A percentile compares a stretch with the other conserved stretches of the same genome.
phyloP scores from a whole-genome alignment of 2,113 vertebrate species.

The Anseranas semipalmata region DNA sequence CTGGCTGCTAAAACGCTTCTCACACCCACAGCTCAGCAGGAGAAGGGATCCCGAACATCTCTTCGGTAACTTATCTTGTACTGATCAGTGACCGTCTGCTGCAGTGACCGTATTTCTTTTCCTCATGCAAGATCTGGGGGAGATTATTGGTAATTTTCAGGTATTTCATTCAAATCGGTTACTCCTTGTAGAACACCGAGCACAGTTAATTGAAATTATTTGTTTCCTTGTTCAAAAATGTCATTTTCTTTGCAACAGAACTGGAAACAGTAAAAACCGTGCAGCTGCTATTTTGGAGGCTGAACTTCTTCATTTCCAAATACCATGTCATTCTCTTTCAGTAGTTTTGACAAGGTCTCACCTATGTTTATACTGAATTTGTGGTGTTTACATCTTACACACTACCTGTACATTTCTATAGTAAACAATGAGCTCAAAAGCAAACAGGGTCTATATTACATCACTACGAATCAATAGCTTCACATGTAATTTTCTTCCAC shows the following conservation, averaged over 20 bases:
- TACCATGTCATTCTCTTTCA: background rate
- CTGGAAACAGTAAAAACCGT: background rate
- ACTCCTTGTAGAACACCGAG: slow-evolving; percentile 21
- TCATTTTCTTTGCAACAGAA: background rate
- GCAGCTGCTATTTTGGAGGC: background rate
- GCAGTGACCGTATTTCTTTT: slow-evolving; percentile 5
- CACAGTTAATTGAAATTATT: slow-evolving; percentile 47
- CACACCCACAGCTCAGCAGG: slow-evolving; percentile 56
- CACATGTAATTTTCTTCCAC: background rate
- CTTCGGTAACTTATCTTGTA: slow-evolving; percentile 53
- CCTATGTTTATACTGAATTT: background rate
- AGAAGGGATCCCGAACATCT: slow-evolving; percentile 61
- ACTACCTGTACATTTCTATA: background rate
- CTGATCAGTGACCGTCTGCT: slow-evolving; percentile 25
- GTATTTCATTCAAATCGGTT: slow-evolving; percentile 38
- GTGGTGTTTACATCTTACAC: background rate
- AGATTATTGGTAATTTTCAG: slow-evolving; percentile 45
- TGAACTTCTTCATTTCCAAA: background rate
- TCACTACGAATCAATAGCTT: background rate
- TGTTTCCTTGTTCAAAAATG: slow-evolving; percentile 35
- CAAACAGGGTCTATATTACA: background rate
- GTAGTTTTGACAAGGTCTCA: background rate
- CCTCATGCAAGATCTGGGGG: background rate
- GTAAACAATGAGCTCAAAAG: background rate
- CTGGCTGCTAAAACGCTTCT: slow-evolving; percentile 50